Evolutionary conservation across 2,888 invertebrate species (phyloP).

Genomic region (Hydroisotoma schaefferi): DNA sequence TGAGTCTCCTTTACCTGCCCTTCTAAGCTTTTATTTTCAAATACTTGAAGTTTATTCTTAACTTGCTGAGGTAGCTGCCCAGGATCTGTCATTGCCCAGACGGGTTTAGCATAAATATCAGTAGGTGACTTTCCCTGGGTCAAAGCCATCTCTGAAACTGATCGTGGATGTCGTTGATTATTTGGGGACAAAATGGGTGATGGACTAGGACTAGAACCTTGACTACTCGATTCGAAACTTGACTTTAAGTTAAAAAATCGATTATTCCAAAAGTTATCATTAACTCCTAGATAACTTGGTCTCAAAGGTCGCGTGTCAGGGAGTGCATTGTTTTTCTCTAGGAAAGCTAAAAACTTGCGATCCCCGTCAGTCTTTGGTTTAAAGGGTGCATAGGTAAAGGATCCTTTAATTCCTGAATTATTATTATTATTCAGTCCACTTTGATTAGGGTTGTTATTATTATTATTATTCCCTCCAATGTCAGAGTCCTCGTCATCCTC

Average conservation of each 20-base stretch:
- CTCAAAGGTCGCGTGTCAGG: background rate
- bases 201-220: slow-evolving; percentile 45
- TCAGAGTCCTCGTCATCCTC: slow-evolving; percentile 55
- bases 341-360: slow-evolving; percentile 75
- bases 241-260: slow-evolving; percentile 80
- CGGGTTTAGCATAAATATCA: slow-evolving; percentile 28
- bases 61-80: slow-evolving; percentile 43
- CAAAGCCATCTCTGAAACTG: slow-evolving; percentile 37
- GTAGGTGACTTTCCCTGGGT: slow-evolving; percentile 19
- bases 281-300: slow-evolving; percentile 49
- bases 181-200: slow-evolving; percentile 41
- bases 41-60: slow-evolving; percentile 46
- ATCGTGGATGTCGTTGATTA: slow-evolving; percentile 23
- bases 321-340: slow-evolving; percentile 64
- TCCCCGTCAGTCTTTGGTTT: slow-evolving; percentile 81
- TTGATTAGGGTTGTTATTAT: slow-evolving; percentile 51
- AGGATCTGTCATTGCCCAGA: slow-evolving; percentile 37
- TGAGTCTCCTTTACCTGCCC: slow-evolving; percentile 9
- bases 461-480: slow-evolving; percentile 42
- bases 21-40: slow-evolving; percentile 36
- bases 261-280: slow-evolving; percentile 71
- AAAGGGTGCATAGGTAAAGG: slow-evolving; percentile 51
- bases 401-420: background rate
- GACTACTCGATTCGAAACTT: slow-evolving; percentile 62
- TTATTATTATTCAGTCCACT: background rate